Percentiles rank a stretch among this genome's conserved stretches.
These are phyloP conservation scores for Globia sparganii DNA, from an alignment of 2,888 invertebrate species.

Conservation along the genomic window DNA sequence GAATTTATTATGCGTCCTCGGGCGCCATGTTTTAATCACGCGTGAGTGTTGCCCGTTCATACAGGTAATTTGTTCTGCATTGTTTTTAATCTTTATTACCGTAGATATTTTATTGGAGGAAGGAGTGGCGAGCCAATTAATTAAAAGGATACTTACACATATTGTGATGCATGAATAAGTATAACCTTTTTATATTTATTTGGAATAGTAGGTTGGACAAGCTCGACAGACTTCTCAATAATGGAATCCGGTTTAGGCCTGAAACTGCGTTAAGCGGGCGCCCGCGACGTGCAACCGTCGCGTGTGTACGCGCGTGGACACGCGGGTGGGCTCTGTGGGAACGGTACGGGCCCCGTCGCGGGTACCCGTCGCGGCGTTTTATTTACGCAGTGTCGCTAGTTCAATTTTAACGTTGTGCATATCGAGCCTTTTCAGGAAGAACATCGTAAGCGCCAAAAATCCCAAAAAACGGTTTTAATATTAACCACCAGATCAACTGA, in stretches of 20 bases:
- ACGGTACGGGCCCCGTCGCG: too few relatives aligned
- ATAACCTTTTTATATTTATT: not conserved
- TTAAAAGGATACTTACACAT: constrained; percentile 22
- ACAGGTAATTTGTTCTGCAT: constrained; percentile 71
- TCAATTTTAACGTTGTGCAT: too few relatives aligned
- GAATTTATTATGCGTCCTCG: constrained; percentile 79
- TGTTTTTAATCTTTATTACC: constrained; percentile 59
- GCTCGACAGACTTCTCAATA: not conserved
- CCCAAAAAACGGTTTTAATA: too few relatives aligned
- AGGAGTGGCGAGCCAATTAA: constrained; percentile 54
- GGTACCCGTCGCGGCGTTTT: too few relatives aligned
- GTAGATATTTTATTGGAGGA: constrained; percentile 59
- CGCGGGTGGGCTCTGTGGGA: too few relatives aligned
- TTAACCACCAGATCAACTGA: too few relatives aligned
- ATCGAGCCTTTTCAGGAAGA: too few relatives aligned
- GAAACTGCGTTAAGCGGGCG: too few relatives aligned
- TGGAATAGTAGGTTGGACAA: not conserved
- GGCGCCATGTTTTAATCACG: constrained; percentile 80
- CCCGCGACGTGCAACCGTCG: too few relatives aligned
- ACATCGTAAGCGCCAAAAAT: too few relatives aligned
- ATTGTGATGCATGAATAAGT: constrained; percentile 7
- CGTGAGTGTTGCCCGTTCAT: constrained; percentile 74
- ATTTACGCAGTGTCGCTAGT: too few relatives aligned
- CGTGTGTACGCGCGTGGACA: too few relatives aligned
- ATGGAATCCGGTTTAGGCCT: not conserved